Evolutionary conservation across 2,888 invertebrate species (phyloP), one percentile per base, ranked within the genome.

Genomic region (Linyphia triangularis): DNA sequence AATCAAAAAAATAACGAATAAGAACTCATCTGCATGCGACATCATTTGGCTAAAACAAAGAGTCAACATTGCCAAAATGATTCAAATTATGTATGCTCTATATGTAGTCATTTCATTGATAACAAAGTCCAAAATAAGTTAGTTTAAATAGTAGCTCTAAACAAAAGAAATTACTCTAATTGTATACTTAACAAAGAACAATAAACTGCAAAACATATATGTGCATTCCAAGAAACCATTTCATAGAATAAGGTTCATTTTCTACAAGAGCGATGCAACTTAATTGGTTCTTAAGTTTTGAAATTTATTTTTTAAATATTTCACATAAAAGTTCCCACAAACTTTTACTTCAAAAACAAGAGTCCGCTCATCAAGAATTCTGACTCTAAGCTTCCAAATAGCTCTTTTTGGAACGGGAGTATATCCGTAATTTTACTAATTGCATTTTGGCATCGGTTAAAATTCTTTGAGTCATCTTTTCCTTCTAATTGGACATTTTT

Each of bases 391-490:
- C 33, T 33, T 33, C 33, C 33, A 4, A 33, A 33, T 9, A 33
- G 33, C 72, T 33, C 73, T 30, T 73, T 73, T 30, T 24, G 9
- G 30, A 19, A 10, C 19, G 30, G 19, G 57, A 30, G 51, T 59
- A 51, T 26, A 30, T 30, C 33, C 57, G 57, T 81, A 81, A 81
- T 81, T 81, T 59, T 65, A 37, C 81, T 81, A 81, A 81, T 81
- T 81, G 81, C 81, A 57, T 81, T 81, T 81, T 69, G 81, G 69
- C 43, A 57, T 37, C 69, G 81, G 81, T 81, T 79, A 30, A 69
- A 57, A 81, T 81, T 81, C 69, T 81, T 69, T 57, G 33, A 57
- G 57, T 37, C 81, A 37, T 24, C 19, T 51, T 51, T 81, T 30
- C 43, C 33, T 28, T 69, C 81, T 81, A 81, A 81, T 81, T 81